These are phyloP conservation scores for Trachelus iudaicus DNA, from an alignment of 2,888 invertebrate species.

Conservation along the genomic window DNA sequence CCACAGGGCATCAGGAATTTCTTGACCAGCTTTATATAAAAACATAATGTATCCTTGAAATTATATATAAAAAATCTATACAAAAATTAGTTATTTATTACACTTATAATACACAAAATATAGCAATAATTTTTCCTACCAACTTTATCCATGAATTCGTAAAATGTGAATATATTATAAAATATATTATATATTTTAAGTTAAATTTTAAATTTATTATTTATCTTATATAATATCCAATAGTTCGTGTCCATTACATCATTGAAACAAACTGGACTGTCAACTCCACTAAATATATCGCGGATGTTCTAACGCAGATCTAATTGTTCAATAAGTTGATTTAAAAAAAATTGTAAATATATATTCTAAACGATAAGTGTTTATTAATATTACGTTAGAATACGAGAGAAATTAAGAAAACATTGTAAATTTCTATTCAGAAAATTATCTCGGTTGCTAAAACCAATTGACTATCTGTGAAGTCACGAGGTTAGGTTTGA, in stretches of 20 bases:
- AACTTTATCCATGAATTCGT: not conserved
- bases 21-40: conserved; percentile 52
- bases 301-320: no score
- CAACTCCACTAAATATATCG: no score
- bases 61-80: conserved; percentile 7
- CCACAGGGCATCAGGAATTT: conserved; percentile 62
- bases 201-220: no score
- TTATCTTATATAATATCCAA: no score
- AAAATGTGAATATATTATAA: no score
- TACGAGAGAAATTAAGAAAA: not conserved
- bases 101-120: not conserved
- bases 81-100: conserved; percentile 16
- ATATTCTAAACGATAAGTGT: not conserved
- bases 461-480: not conserved
- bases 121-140: not conserved
- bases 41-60: conserved; percentile 8
- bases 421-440: not conserved
- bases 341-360: not conserved
- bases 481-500: not conserved
- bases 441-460: not conserved
- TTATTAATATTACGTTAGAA: not conserved
- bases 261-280: not conserved
- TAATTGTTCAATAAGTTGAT: not conserved
- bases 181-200: no score
- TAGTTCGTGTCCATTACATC: not conserved